phyloP scores from a whole-genome alignment of 1,140 invertebrate species.

The Ectropis grisescens region DNA sequence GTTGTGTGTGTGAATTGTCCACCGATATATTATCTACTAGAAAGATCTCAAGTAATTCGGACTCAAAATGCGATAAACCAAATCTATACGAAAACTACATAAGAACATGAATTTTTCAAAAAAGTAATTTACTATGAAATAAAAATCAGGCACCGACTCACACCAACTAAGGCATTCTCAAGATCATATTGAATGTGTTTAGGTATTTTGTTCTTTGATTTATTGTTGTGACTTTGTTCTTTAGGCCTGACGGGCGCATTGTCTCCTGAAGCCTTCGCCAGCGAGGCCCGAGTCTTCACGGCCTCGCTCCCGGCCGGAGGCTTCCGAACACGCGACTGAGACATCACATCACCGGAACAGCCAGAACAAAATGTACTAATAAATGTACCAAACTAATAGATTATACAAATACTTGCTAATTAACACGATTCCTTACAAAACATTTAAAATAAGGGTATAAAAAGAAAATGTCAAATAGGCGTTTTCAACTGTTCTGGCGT shows the following conservation, averaged over 20 bases:
- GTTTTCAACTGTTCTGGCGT: slow-evolving; percentile 24
- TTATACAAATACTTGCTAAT: too few relatives aligned
- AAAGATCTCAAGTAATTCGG: too few relatives aligned
- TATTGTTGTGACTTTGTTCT: slow-evolving; percentile 11
- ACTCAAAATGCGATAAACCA: too few relatives aligned
- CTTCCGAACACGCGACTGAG: slow-evolving; percentile 13
- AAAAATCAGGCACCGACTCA: slow-evolving; percentile 13
- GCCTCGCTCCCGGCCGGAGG: neutral
- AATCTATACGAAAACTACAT: neutral
- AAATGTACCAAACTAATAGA: too few relatives aligned
- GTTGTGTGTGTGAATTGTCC: too few relatives aligned
- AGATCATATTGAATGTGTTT: slow-evolving; percentile 44
- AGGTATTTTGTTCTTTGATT: slow-evolving; percentile 35
- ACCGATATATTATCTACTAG: too few relatives aligned
- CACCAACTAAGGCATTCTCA: slow-evolving; percentile 51
- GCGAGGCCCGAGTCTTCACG: neutral
- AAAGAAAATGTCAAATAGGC: slow-evolving; percentile 22
- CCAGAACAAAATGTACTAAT: too few relatives aligned
- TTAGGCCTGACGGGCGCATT: neutral
- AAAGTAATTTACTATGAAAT: slow-evolving; percentile 5
- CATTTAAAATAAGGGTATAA: slow-evolving; percentile 17
- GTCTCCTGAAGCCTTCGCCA: slow-evolving; percentile 20
- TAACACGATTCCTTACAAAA: too few relatives aligned
- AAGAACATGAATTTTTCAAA: neutral
- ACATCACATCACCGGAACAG: too few relatives aligned